Evolutionary conservation across 2,797 vertebrate species (phyloP), one percentile per base, ranked within the genome.

Genomic region (Hipposideros larvatus): DNA sequence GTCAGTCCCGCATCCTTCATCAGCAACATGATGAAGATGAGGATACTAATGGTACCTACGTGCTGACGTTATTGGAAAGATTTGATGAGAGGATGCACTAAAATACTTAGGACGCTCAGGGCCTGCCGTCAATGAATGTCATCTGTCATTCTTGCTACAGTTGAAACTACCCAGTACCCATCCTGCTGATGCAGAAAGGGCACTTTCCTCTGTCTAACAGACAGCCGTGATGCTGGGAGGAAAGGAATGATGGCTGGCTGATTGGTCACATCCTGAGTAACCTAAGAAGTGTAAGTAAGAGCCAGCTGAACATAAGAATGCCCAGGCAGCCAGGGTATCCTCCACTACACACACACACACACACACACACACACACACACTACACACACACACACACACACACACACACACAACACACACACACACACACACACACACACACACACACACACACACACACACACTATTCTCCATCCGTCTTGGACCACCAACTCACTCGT

Each of bases 41-140:
- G 14, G 11, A 48, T 5, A 43, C 34, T 8, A 14, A 43, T 0
- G 2, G 82, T 2, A 10, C 37, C 82, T 4, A 10, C 37, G 6
- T 15, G 19, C 79, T 43, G 55, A 28, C 37, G 34, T 28, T 43
- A 41, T 0, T 31, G 16, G 26, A 4, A 68, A 82, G 78, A 71
- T 7, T 24, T 15, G 63, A 51, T 8, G 46, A 82, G 19, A 65
- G 24, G 65, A 51, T 2, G 24, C 55, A 8, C 3, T 41, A 46
- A 91, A 87, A 85, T n/a, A 59, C 57, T 41, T 1, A n/a, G 34
- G 24, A 13, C 14, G 34, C 41, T 41, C 53, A 4, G 18, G n/a
- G 48, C 41, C 75, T 51, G 7, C 13, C 15, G 0, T 37, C 70
- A 11, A 19, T n/a, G 78, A 80, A 48, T 0, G 11, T 7, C 18